Conservation (phyloP, 2,797 vertebrate genomes). For the Crocodylus rhombifer region DNA sequence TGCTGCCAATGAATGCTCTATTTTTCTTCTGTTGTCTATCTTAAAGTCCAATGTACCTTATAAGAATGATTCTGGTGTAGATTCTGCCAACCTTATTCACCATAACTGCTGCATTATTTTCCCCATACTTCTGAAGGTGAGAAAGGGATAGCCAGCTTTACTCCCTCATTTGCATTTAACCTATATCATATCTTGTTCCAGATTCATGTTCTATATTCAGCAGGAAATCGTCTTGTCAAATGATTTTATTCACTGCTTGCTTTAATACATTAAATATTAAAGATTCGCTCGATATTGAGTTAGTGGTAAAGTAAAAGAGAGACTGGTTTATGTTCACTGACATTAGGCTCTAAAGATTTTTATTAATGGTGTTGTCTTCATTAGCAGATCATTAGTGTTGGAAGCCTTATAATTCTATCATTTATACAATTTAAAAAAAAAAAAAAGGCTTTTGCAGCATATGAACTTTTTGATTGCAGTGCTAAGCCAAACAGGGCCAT, state of each 20-base stretch:
- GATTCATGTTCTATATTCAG: background rate
- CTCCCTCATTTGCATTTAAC: background rate
- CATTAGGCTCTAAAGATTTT: background rate
- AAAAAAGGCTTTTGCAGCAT: background rate
- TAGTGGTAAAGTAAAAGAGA: background rate
- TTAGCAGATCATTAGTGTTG: background rate
- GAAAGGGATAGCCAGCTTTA: background rate
- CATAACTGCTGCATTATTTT: background rate
- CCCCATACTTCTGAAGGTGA: background rate
- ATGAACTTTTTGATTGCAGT: background rate
- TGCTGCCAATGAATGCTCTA: background rate
- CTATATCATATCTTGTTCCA: background rate
- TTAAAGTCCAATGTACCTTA: background rate
- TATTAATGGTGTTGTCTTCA: background rate
- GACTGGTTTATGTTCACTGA: background rate
- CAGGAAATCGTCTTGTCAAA: background rate
- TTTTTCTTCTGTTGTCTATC: background rate
- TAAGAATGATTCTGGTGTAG: background rate
- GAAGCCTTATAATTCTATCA: background rate
- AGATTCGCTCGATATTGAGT: background rate
- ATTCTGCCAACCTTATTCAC: background rate
- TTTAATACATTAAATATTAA: slow-evolving; percentile 8
- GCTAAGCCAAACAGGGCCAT: background rate
- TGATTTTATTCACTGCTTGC: background rate
- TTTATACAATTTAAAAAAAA: background rate